Conservation (phyloP, 2,888 invertebrate species). For the Mimumesa dahlbomi region DNA sequence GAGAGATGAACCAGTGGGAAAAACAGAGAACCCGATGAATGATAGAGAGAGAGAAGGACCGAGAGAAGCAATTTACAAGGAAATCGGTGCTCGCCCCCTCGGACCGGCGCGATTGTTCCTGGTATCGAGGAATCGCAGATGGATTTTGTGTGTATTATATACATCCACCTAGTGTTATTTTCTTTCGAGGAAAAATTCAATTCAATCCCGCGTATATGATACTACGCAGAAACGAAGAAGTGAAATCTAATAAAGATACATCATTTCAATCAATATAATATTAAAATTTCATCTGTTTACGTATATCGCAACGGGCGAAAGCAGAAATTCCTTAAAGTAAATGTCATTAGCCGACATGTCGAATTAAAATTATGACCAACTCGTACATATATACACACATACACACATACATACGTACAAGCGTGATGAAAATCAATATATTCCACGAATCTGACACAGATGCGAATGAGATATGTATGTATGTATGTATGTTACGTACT, state of each 20-base stretch:
- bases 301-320: too few species aligned
- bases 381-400: too few species aligned
- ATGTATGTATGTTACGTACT: too few species aligned
- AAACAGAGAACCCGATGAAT: slow-evolving; percentile 16
- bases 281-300: too few species aligned
- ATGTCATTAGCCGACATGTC: not conserved
- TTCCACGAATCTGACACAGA: not conserved
- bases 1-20: slow-evolving; percentile 20
- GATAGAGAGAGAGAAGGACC: slow-evolving; percentile 41
- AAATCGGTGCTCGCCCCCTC: slow-evolving; percentile 61
- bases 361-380: too few species aligned
- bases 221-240: too few species aligned
- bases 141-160: slow-evolving; percentile 55
- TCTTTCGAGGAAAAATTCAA: not conserved
- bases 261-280: too few species aligned
- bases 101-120: slow-evolving; percentile 58
- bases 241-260: too few species aligned
- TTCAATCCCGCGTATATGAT: too few species aligned
- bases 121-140: slow-evolving; percentile 50
- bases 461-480: slow-evolving; percentile 1
- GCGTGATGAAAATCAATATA: slow-evolving; percentile 1
- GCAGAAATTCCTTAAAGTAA: too few species aligned
- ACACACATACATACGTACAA: too few species aligned
- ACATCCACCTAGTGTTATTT: too few species aligned
- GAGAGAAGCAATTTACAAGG: slow-evolving; percentile 71